Percentiles rank a stretch among this genome's conserved stretches.
phyloP scores from a whole-genome alignment of 2,797 vertebrate species.

The Anguilla anguilla region DNA sequence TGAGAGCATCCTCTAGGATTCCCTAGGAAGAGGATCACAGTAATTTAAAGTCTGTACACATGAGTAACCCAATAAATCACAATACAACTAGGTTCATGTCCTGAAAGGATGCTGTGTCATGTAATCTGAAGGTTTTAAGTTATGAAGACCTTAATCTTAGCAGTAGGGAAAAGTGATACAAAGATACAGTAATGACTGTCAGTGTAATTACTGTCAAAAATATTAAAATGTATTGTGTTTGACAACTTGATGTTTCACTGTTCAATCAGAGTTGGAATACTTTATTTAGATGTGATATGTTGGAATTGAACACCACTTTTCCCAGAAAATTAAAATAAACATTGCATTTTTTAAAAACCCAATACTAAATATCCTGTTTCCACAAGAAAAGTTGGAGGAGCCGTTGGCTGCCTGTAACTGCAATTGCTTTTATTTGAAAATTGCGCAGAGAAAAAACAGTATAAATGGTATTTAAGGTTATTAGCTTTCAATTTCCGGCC shows the following conservation, averaged over 20 bases:
- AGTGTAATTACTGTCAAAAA: constrained; percentile 60
- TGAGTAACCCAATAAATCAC: constrained; percentile 54
- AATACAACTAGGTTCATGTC: constrained; percentile 42
- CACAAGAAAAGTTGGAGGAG: constrained; percentile 19
- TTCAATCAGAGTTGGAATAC: constrained; percentile 27
- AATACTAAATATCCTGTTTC: constrained; percentile 1
- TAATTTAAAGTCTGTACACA: constrained; percentile 53
- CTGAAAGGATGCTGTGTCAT: constrained; percentile 22
- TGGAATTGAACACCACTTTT: constrained; percentile 29
- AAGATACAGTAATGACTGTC: constrained; percentile 58
- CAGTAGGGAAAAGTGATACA: constrained; percentile 55
- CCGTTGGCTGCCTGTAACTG: constrained; percentile 45
- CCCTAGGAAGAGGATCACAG: constrained; percentile 61
- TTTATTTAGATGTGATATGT: constrained; percentile 38
- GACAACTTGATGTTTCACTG: constrained; percentile 44
- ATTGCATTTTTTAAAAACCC: background rate
- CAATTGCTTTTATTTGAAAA: constrained; percentile 54
- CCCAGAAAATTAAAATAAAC: constrained; percentile 6
- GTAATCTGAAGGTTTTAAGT: constrained; percentile 52
- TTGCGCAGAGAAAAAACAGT: constrained; percentile 59
- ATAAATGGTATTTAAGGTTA: constrained; percentile 62
- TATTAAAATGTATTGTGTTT: constrained; percentile 48
- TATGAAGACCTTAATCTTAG: constrained; percentile 59
- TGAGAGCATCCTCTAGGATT: constrained; percentile 55
- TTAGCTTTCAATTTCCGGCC: constrained; percentile 57